phyloP scores from a whole-genome alignment of 1,140 invertebrate genomes.

The Conopomorpha cramerella region DNA sequence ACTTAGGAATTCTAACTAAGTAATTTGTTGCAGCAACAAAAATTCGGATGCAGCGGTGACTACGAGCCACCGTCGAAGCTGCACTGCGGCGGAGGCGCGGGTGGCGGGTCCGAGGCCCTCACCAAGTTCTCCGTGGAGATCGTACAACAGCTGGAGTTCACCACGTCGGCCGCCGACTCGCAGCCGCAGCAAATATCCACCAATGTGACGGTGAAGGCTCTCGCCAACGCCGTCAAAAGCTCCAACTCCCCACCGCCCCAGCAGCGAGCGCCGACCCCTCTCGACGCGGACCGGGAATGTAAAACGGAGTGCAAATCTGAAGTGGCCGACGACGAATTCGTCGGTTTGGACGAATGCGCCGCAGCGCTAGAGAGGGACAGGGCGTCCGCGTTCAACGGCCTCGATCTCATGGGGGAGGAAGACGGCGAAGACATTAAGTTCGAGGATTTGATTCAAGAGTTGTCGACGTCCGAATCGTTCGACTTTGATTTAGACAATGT shows the following conservation, averaged over 20 bases:
- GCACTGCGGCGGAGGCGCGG: constrained; percentile 66
- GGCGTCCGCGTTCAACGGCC: constrained; percentile 74
- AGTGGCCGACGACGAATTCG: constrained; percentile 78
- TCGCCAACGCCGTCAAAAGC: constrained; percentile 82
- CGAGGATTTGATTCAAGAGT: constrained; percentile 87
- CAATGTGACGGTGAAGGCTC: constrained; percentile 89
- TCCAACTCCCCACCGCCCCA: constrained; percentile 63
- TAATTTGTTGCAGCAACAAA: constrained; percentile 76
- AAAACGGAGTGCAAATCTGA: constrained; percentile 82
- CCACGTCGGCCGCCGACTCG: constrained; percentile 78
- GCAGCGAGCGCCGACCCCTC: constrained; percentile 55
- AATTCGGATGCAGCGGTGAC: constrained; percentile 80
- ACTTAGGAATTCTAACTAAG: constrained; percentile 2
- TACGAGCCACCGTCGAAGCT: constrained; percentile 81
- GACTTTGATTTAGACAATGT: constrained; percentile 71
- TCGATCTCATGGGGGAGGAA: constrained; percentile 82
- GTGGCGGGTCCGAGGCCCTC: constrained; percentile 63
- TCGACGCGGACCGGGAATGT: constrained; percentile 59
- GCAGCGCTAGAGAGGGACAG: constrained; percentile 81
- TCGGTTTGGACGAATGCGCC: constrained; percentile 79
- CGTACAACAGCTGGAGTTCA: constrained; percentile 87
- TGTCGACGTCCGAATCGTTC: constrained; percentile 81
- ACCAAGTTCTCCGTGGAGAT: constrained; percentile 90
- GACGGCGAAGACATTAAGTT: constrained; percentile 83
- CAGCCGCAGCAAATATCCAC: constrained; percentile 89